Percentiles rank a stretch among this genome's conserved stretches.
Conservation (phyloP, 2,113 vertebrate species). For the Pycnonotus jocosus region DNA sequence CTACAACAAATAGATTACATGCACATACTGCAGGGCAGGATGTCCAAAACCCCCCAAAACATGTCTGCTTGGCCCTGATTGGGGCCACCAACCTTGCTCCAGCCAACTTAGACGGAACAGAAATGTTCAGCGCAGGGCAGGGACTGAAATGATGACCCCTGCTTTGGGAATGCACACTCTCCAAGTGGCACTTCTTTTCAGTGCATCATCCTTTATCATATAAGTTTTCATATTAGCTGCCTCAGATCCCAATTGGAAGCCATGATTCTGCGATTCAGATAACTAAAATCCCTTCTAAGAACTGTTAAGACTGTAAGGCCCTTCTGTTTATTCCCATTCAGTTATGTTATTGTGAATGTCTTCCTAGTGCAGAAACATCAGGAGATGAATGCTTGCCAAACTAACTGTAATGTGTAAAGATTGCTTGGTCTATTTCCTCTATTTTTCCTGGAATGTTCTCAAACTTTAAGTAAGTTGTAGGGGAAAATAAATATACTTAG, state of each 20-base stretch:
- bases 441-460: not conserved
- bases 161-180: not conserved
- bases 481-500: not conserved
- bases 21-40: not conserved
- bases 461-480: not conserved
- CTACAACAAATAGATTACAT: not conserved
- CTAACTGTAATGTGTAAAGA: not conserved
- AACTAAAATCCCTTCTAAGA: not conserved
- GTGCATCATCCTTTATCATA: fast-evolving
- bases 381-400: not conserved
- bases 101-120: not conserved
- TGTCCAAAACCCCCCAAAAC: not conserved
- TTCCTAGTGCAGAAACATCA: not conserved
- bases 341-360: not conserved
- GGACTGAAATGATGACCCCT: not conserved
- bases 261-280: not conserved
- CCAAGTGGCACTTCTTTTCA: not conserved
- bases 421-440: not conserved
- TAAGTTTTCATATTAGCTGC: not conserved
- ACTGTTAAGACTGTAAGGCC: not conserved
- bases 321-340: not conserved
- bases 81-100: not conserved
- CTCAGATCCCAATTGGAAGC: not conserved
- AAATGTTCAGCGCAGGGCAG: not conserved
- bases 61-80: not conserved